These are phyloP conservation scores for Trichonephila clavata DNA, from an alignment of 1,140 invertebrate genomes.

Conservation along the genomic window DNA sequence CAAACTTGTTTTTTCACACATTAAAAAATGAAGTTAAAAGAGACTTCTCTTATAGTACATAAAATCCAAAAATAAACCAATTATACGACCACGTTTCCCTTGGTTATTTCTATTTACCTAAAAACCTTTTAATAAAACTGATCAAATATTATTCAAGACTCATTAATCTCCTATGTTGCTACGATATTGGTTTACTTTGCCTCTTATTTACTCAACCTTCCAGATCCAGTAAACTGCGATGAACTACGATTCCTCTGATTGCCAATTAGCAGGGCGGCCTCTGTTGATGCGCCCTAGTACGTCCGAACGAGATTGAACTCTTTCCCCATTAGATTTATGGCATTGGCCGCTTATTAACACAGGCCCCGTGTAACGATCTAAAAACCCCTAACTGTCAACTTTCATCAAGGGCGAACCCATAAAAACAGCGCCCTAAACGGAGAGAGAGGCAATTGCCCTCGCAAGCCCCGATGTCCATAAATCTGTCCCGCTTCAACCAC, in stretches of 20 bases:
- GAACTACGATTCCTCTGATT: background rate
- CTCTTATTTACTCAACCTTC: slow-evolving; percentile 1
- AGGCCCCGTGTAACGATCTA: slow-evolving; percentile 47
- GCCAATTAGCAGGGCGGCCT: slow-evolving; percentile 25
- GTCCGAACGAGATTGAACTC: slow-evolving; percentile 34
- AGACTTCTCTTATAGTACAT: too few species aligned
- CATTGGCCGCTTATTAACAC: slow-evolving; percentile 20
- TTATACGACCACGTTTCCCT: background rate
- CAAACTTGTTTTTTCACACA: too few species aligned
- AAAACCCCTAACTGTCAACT: slow-evolving; percentile 49
- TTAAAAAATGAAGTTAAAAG: too few species aligned
- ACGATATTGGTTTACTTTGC: slow-evolving; percentile 9
- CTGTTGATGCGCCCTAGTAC: background rate
- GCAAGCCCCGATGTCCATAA: slow-evolving; percentile 26
- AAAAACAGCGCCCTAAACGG: slow-evolving; percentile 38
- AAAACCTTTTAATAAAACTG: background rate
- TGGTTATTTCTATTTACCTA: background rate
- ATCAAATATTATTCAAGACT: background rate
- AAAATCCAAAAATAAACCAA: too few species aligned
- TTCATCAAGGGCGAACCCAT: slow-evolving; percentile 46
- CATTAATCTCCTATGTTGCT: background rate
- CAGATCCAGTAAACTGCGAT: background rate
- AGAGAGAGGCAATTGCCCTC: slow-evolving; percentile 44
- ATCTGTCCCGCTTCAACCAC: slow-evolving; percentile 22
- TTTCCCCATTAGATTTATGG: slow-evolving; percentile 60